phyloP scores from a whole-genome alignment of 2,888 invertebrate species.

The Marronus borbonicus region DNA sequence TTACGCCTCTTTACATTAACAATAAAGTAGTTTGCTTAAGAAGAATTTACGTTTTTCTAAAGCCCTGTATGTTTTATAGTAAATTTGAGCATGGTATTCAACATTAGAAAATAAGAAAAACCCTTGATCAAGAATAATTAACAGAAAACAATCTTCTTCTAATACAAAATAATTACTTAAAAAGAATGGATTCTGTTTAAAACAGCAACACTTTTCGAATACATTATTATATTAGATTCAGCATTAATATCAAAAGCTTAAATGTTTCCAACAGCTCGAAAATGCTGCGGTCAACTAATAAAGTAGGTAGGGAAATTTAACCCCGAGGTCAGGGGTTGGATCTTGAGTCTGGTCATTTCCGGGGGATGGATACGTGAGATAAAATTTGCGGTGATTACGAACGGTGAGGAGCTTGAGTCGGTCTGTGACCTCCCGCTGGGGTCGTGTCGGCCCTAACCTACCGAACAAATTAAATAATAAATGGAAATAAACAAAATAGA shows the following conservation, averaged over 20 bases:
- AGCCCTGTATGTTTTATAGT: no score
- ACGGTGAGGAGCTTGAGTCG: conserved; percentile 20
- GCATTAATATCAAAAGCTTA: not conserved
- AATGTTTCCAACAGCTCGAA: not conserved
- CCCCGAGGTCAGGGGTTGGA: conserved; percentile 43
- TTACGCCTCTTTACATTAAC: no score
- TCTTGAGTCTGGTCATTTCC: conserved; percentile 45
- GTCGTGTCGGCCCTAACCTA: conserved; percentile 9
- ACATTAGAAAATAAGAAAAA: no score
- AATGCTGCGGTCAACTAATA: conserved; percentile 43
- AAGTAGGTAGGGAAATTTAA: conserved; percentile 37
- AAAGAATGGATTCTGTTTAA: no score
- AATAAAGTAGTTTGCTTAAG: no score
- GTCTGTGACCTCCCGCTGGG: conserved; percentile 22
- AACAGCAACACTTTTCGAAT: no score
- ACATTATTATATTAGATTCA: no score
- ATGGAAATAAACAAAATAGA: conserved; percentile 21
- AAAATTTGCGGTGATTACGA: conserved; percentile 42
- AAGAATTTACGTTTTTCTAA: no score
- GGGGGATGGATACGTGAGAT: conserved; percentile 41
- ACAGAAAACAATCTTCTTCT: no score
- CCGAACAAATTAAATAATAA: conserved; percentile 25
- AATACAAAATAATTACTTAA: no score
- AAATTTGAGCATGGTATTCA: no score
- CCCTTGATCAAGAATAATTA: no score